These are phyloP conservation scores for Helicoverpa zea DNA, from an alignment of 1,140 invertebrate species.

Conservation along the genomic window DNA sequence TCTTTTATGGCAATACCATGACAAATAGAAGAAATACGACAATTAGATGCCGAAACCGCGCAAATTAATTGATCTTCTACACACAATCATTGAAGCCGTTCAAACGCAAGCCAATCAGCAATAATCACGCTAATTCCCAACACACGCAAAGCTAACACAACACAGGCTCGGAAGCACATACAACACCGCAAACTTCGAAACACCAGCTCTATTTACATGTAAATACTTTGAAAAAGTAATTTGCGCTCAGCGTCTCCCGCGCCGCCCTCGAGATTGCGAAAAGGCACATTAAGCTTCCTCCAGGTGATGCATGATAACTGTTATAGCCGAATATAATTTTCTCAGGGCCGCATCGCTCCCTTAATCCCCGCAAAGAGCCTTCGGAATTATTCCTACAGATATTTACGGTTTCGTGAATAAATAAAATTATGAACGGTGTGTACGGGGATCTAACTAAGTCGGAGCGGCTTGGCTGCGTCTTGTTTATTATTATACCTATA, in stretches of 20 bases:
- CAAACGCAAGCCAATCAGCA: slow-evolving; percentile 9
- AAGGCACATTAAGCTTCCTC: slow-evolving; percentile 84
- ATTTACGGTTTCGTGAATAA: slow-evolving; percentile 86
- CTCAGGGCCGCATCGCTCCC: slow-evolving; percentile 81
- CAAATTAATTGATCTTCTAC: not conserved
- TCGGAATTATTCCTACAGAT: slow-evolving; percentile 84
- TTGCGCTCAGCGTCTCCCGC: slow-evolving; percentile 77
- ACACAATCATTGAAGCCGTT: not conserved
- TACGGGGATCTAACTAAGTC: slow-evolving; percentile 81
- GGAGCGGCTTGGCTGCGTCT: slow-evolving; percentile 58
- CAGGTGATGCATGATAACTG: slow-evolving; percentile 87
- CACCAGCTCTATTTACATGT: slow-evolving; percentile 85
- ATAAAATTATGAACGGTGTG: slow-evolving; percentile 84
- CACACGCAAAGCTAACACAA: slow-evolving; percentile 25
- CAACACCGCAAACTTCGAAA: slow-evolving; percentile 68
- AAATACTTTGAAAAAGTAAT: slow-evolving; percentile 87
- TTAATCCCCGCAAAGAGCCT: slow-evolving; percentile 86
- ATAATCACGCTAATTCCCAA: slow-evolving; percentile 6
- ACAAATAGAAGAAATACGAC: not conserved
- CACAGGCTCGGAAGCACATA: slow-evolving; percentile 43
- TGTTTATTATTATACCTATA: slow-evolving; percentile 86
- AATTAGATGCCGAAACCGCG: not conserved
- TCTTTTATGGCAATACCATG: not conserved
- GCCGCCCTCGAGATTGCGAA: slow-evolving; percentile 86
- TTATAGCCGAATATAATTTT: slow-evolving; percentile 87